phyloP scores from a whole-genome alignment of 2,888 invertebrate species.

The Capitulum mitella region DNA sequence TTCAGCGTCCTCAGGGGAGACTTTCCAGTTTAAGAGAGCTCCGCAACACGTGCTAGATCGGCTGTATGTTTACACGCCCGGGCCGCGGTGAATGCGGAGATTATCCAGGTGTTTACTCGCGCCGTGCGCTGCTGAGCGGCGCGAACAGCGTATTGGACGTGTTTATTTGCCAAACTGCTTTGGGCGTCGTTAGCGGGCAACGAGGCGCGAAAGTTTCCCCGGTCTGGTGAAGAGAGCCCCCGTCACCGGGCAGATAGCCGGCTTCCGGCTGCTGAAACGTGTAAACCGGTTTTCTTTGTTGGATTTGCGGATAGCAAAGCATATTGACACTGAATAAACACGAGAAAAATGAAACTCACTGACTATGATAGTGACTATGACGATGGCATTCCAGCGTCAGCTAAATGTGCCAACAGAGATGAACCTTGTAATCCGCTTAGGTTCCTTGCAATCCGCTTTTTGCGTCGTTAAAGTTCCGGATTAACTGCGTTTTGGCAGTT shows the following conservation, averaged over 20 bases:
- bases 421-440: too few relatives aligned
- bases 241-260: not conserved
- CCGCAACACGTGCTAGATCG: too few relatives aligned
- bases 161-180: not conserved
- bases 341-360: too few relatives aligned
- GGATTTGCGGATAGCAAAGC: not conserved
- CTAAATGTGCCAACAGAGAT: too few relatives aligned
- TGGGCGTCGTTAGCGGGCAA: not conserved
- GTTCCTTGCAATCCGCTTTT: too few relatives aligned
- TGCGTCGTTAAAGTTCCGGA: too few relatives aligned
- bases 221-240: not conserved
- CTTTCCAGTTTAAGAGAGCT: too few relatives aligned
- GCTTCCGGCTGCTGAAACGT: not conserved
- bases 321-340: not conserved
- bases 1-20: too few relatives aligned
- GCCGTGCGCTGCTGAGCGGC: not conserved
- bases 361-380: too few relatives aligned
- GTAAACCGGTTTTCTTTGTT: conserved; percentile 1
- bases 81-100: not conserved
- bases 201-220: not conserved
- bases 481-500: too few relatives aligned
- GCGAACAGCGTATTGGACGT: not conserved
- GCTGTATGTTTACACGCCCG: too few relatives aligned
- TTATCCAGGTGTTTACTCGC: not conserved
- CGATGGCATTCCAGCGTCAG: too few relatives aligned